Conservation (phyloP, 2,888 invertebrate species). For the Campoletis raptor region DNA sequence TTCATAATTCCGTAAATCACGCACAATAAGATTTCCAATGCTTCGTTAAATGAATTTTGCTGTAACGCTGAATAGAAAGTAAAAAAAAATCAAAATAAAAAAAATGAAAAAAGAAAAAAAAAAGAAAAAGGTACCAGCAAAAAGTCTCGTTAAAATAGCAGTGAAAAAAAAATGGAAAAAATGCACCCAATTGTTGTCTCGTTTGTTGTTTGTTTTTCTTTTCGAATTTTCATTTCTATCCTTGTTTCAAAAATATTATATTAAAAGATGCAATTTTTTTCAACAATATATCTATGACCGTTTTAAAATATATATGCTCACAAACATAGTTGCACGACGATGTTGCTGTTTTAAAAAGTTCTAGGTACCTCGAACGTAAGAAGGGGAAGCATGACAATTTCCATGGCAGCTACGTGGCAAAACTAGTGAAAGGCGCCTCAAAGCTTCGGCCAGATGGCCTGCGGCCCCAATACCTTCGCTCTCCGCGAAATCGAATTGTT, state of each 20-base stretch:
- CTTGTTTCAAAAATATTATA: neutral
- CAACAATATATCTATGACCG: slow-evolving; percentile 48
- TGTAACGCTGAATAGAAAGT: slow-evolving; percentile 8
- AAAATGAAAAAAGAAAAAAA: neutral
- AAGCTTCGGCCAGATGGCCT: slow-evolving; percentile 84
- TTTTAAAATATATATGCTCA: slow-evolving; percentile 76
- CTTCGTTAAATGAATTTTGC: slow-evolving; percentile 49
- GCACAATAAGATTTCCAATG: slow-evolving; percentile 56
- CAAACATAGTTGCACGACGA: slow-evolving; percentile 83
- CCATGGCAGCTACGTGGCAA: slow-evolving; percentile 91
- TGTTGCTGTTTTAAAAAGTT: slow-evolving; percentile 79
- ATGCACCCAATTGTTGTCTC: slow-evolving; percentile 5
- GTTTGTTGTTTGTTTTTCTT: neutral
- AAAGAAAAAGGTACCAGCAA: neutral
- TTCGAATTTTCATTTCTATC: neutral
- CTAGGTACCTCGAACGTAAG: slow-evolving; percentile 90
- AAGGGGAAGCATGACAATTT: slow-evolving; percentile 90
- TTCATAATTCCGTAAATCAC: neutral
- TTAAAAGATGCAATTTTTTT: slow-evolving; percentile 37
- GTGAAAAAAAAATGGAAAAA: neutral
- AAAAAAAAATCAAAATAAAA: slow-evolving; percentile 3
- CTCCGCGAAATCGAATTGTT: slow-evolving; percentile 84
- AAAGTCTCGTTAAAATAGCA: neutral
- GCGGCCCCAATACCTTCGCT: slow-evolving; percentile 83
- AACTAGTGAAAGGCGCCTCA: slow-evolving; percentile 87